A percentile compares a stretch with the other conserved stretches of the same genome.
Evolutionary conservation across 2,113 vertebrate species (phyloP).

Genomic region (Oceanites oceanicus): DNA sequence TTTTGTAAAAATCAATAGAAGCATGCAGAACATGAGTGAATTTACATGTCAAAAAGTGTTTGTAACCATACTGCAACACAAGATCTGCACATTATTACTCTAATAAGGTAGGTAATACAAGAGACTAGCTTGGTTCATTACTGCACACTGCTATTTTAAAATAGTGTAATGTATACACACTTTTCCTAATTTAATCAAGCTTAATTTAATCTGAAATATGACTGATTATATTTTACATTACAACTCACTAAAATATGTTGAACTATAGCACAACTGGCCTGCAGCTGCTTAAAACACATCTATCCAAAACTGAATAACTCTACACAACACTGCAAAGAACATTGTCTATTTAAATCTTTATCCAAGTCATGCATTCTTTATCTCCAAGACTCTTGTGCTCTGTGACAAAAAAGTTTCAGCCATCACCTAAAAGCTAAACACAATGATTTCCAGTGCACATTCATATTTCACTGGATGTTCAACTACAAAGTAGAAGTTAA

Average conservation of each 20-base stretch:
- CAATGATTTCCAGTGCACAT: neutral
- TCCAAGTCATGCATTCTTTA: neutral
- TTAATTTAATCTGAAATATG: slow-evolving; percentile 58
- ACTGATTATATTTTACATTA: neutral
- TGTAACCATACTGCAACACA: slow-evolving; percentile 78
- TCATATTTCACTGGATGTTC: neutral
- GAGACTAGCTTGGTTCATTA: slow-evolving; percentile 41
- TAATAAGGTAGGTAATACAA: slow-evolving; percentile 65
- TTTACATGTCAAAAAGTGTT: slow-evolving; percentile 87
- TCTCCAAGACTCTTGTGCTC: neutral
- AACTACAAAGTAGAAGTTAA: neutral
- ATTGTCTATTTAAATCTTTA: neutral
- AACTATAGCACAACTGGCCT: neutral
- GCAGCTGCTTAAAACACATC: neutral
- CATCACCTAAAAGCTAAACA: neutral
- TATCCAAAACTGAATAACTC: neutral
- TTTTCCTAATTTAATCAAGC: slow-evolving; percentile 40
- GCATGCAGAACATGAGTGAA: slow-evolving; percentile 68
- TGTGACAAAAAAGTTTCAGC: neutral
- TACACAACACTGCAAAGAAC: neutral
- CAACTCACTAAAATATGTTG: slow-evolving; percentile 1
- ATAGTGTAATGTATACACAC: neutral
- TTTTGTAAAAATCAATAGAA: slow-evolving; percentile 77
- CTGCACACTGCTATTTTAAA: slow-evolving; percentile 3
- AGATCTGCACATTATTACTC: slow-evolving; percentile 64